A percentile compares a stretch with the other conserved stretches of the same genome.
Evolutionary conservation across 2,113 vertebrate genomes (phyloP).

Genomic region (Caracal caracal): DNA sequence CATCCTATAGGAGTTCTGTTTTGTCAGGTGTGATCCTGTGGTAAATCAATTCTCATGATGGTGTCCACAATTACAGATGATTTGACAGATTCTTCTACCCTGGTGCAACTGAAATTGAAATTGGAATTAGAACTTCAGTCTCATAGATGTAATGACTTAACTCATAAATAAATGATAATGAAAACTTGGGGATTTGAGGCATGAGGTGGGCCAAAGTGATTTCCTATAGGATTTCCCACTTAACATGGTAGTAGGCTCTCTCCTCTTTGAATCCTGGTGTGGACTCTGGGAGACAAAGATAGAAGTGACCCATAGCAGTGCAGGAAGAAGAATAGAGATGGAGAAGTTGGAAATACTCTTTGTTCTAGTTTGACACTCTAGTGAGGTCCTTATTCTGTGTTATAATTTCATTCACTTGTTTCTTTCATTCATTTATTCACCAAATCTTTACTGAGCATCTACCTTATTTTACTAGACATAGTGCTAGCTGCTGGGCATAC

Average conservation of each 20-base stretch:
- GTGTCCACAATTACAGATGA: background rate
- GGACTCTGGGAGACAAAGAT: background rate
- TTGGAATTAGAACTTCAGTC: background rate
- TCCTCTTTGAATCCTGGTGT: background rate
- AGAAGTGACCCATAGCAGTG: background rate
- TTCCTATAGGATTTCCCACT: background rate
- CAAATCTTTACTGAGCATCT: background rate
- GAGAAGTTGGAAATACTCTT: background rate
- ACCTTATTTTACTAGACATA: background rate
- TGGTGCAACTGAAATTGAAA: background rate
- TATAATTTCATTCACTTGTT: background rate
- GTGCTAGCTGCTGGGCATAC: background rate
- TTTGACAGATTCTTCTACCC: constrained; percentile 13
- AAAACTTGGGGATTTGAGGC: background rate
- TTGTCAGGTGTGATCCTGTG: background rate
- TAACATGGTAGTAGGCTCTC: background rate
- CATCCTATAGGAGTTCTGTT: background rate
- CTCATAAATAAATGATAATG: background rate
- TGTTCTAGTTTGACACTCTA: background rate
- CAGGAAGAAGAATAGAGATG: background rate
- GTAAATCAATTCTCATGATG: background rate
- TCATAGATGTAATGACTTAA: background rate
- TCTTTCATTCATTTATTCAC: background rate
- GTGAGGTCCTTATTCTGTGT: background rate
- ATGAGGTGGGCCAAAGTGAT: background rate